These are phyloP conservation scores for Glaucomys volans DNA, from an alignment of 2,113 vertebrate species.

Conservation along the genomic window DNA sequence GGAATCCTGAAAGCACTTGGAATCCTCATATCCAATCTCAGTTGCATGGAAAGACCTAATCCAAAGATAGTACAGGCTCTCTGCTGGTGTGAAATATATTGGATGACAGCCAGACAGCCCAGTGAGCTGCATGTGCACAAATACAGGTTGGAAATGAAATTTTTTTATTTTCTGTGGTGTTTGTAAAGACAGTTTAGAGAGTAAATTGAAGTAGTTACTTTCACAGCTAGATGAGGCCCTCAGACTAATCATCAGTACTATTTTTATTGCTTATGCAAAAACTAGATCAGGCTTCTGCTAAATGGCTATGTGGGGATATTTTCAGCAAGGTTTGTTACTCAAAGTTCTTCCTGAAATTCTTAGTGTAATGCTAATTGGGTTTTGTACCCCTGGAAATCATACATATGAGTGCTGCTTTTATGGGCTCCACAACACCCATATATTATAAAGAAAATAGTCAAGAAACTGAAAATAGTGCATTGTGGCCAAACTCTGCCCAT, in stretches of 20 bases:
- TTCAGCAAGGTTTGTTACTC: constrained; percentile 4
- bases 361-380: background rate
- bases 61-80: background rate
- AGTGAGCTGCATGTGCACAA: background rate
- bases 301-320: background rate
- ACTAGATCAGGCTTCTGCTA: background rate
- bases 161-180: constrained; percentile 11
- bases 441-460: background rate
- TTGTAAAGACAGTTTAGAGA: background rate
- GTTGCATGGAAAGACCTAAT: background rate
- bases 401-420: background rate
- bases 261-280: constrained; percentile 51
- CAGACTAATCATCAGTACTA: background rate
- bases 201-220: constrained; percentile 1
- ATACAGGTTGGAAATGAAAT: background rate
- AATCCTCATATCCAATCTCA: background rate
- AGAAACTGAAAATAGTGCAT: background rate
- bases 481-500: background rate
- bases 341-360: constrained; percentile 37
- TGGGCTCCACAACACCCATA: background rate
- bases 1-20: background rate
- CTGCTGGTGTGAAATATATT: background rate
- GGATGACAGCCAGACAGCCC: background rate
- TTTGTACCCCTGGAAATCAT: background rate
- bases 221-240: background rate